Percentiles rank a stretch among this genome's conserved stretches.
Evolutionary conservation across 2,797 vertebrate species (phyloP).

Genomic region (Orientallactaga sibirica): DNA sequence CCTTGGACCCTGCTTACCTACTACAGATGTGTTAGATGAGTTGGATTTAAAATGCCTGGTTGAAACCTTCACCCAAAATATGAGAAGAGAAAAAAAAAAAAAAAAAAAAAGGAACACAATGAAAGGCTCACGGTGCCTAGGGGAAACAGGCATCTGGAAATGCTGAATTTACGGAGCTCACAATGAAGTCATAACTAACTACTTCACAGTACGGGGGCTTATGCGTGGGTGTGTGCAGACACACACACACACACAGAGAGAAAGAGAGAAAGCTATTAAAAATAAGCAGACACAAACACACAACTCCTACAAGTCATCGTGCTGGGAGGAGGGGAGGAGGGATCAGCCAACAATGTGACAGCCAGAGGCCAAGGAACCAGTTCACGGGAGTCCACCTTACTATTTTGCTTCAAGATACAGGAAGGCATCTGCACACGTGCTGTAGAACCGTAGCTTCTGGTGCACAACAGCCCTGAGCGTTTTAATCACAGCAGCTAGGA

Average conservation of each 20-base stretch:
- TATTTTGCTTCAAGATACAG: background rate
- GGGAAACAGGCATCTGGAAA: background rate
- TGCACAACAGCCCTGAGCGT: too few relatives aligned
- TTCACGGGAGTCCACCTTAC: background rate
- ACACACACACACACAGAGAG: background rate
- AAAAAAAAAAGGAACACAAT: background rate
- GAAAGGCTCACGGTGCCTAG: background rate
- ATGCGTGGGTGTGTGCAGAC: background rate
- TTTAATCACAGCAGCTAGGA: background rate
- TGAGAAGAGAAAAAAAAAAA: background rate
- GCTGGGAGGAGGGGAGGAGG: background rate
- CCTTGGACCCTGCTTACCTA: background rate
- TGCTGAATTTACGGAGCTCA: background rate
- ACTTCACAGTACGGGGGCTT: too few relatives aligned
- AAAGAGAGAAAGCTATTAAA: background rate
- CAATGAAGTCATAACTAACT: background rate
- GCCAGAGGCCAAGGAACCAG: too few relatives aligned
- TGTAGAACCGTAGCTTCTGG: background rate
- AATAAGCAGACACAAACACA: background rate
- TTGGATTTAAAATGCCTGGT: background rate
- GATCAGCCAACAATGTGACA: background rate
- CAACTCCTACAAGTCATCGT: rapidly evolving
- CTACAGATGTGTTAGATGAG: background rate
- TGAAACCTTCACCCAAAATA: background rate
- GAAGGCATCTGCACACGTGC: background rate